phyloP scores from a whole-genome alignment of 2,797 vertebrate genomes.

The Ptychadena robeensis region DNA sequence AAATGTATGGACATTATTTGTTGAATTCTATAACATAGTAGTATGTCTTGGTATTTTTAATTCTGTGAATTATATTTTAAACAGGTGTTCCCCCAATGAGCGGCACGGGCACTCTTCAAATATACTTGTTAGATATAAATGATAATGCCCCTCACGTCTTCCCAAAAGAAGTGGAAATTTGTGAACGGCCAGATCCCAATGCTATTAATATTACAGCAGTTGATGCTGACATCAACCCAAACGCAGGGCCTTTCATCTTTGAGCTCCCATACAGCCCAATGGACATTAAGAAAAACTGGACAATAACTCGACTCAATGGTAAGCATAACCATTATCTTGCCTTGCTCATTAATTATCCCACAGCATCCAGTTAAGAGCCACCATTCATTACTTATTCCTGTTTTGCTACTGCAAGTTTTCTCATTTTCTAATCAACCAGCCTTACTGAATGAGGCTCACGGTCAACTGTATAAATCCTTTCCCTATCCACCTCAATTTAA shows the following conservation, averaged over 20 bases:
- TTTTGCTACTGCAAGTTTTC: too few relatives aligned
- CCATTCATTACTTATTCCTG: too few relatives aligned
- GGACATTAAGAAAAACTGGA: slow-evolving; percentile 92
- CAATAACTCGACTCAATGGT: slow-evolving; percentile 89
- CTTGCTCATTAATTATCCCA: background rate
- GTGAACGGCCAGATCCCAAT: slow-evolving; percentile 88
- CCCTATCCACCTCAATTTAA: background rate
- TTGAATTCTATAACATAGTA: too few relatives aligned
- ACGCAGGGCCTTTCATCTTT: slow-evolving; percentile 92
- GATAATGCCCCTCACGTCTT: slow-evolving; percentile 93
- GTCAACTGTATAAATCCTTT: background rate
- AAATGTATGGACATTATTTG: too few relatives aligned
- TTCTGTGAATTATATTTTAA: slow-evolving; percentile 37
- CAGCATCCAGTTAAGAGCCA: too few relatives aligned
- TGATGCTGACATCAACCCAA: slow-evolving; percentile 90
- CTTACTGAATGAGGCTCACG: background rate
- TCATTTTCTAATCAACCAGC: too few relatives aligned
- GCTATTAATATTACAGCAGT: slow-evolving; percentile 93
- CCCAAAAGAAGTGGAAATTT: slow-evolving; percentile 92
- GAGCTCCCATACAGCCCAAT: slow-evolving; percentile 85
- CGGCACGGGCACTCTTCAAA: slow-evolving; percentile 92
- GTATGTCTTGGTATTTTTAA: background rate
- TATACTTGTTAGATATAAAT: slow-evolving; percentile 92
- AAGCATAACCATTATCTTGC: slow-evolving; percentile 56
- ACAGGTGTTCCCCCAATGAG: slow-evolving; percentile 90